phyloP scores from a whole-genome alignment of 2,113 vertebrate species.

The Pagrus major region DNA sequence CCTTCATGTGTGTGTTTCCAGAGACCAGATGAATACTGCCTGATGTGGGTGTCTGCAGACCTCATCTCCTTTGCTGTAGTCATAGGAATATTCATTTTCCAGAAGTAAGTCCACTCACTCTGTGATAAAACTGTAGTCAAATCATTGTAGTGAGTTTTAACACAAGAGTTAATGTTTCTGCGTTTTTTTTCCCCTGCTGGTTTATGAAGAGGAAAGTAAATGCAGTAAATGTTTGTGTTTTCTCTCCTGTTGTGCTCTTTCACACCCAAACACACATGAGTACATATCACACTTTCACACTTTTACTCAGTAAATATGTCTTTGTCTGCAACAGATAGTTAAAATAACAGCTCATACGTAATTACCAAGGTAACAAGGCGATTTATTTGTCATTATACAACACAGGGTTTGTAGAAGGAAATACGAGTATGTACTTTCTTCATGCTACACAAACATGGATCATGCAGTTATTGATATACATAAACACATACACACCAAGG shows the following conservation, averaged over 20 bases:
- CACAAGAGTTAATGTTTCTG: conserved; percentile 75
- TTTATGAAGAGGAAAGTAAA: not conserved
- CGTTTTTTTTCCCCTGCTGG: conserved; percentile 11
- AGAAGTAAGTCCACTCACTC: conserved; percentile 91
- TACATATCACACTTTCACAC: not conserved
- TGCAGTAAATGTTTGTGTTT: not conserved
- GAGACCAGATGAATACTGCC: conserved; percentile 91
- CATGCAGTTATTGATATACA: too few relatives aligned
- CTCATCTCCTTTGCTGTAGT: conserved; percentile 92
- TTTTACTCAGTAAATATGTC: not conserved
- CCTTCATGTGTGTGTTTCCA: conserved; percentile 75
- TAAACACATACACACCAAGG: too few relatives aligned
- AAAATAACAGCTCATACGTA: conserved; percentile 5
- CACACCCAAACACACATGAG: not conserved
- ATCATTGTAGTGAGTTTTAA: not conserved
- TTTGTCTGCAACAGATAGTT: not conserved
- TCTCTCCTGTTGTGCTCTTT: not conserved
- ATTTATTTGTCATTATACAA: too few relatives aligned
- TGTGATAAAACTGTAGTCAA: not conserved
- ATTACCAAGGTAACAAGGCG: too few relatives aligned
- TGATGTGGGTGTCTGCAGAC: conserved; percentile 94
- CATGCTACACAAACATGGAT: too few relatives aligned
- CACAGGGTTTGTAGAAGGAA: too few relatives aligned
- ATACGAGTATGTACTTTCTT: too few relatives aligned
- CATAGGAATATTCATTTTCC: conserved; percentile 94